These are phyloP conservation scores for Amphipyra berbera DNA, from an alignment of 2,888 invertebrate genomes.

Conservation along the genomic window DNA sequence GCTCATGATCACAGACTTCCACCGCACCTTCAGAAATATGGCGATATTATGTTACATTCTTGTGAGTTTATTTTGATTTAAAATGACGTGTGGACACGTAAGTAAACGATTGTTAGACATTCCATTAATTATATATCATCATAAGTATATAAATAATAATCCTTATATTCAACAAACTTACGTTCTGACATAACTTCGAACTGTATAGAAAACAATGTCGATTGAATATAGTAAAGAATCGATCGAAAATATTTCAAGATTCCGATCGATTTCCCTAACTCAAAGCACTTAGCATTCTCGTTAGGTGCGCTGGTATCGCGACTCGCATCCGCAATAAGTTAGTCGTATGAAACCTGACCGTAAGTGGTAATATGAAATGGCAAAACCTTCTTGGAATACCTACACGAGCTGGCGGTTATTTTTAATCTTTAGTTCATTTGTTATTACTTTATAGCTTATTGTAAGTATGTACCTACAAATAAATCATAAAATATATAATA, in stretches of 20 bases:
- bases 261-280: constrained; percentile 58
- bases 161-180: constrained; percentile 2
- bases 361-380: constrained; percentile 70
- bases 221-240: constrained; percentile 25
- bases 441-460: constrained; percentile 9
- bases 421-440: constrained; percentile 35
- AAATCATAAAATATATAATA: constrained; percentile 2
- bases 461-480: constrained; percentile 18
- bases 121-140: no score
- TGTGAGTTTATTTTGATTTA: constrained; percentile 10
- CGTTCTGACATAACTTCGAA: constrained; percentile 26
- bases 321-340: constrained; percentile 69
- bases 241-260: constrained; percentile 38
- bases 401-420: constrained; percentile 52
- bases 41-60: no score
- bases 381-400: constrained; percentile 64
- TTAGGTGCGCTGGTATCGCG: constrained; percentile 60
- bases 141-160: no score
- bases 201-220: constrained; percentile 17
- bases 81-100: constrained; percentile 2
- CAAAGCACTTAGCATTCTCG: constrained; percentile 69
- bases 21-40: no score
- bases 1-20: no score
- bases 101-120: constrained; percentile 12
- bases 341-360: constrained; percentile 64